Evolutionary conservation across 2,113 vertebrate species (phyloP).

Genomic region (Climacteris rufus): DNA sequence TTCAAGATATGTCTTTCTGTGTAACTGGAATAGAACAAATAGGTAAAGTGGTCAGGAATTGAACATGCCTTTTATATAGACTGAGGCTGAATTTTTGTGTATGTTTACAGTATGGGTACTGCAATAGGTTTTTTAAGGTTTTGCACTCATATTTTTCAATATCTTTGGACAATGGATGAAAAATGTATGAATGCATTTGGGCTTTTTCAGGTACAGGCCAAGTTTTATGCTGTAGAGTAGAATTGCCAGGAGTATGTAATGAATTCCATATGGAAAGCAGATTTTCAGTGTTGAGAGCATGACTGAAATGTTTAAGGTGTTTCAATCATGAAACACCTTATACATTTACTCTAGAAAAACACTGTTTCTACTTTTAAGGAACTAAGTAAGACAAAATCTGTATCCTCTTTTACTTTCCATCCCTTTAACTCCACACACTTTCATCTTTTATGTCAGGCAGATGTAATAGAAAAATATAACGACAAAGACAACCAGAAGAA

Average conservation of each 20-base stretch:
- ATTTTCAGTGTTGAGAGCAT: not conserved
- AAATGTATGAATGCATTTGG: not conserved
- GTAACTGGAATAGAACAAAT: not conserved
- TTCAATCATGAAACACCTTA: not conserved
- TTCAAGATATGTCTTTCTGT: not conserved
- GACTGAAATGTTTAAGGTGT: not conserved
- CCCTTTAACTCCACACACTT: not conserved
- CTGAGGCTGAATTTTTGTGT: not conserved
- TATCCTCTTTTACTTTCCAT: not conserved
- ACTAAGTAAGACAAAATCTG: not conserved
- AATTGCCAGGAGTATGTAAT: not conserved
- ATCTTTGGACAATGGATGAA: not conserved
- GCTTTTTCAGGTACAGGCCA: not conserved
- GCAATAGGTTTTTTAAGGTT: accelerated
- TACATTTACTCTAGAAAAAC: not conserved
- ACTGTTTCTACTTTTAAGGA: not conserved
- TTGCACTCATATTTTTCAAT: not conserved
- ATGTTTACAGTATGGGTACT: not conserved
- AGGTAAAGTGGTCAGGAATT: not conserved
- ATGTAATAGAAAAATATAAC: not conserved
- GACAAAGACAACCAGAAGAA: not conserved
- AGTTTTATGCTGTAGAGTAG: not conserved
- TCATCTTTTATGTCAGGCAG: not conserved
- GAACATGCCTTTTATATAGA: not conserved
- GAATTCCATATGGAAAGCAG: not conserved